phyloP scores from a whole-genome alignment of 2,888 invertebrate species.

The Perithous albicinctus region DNA sequence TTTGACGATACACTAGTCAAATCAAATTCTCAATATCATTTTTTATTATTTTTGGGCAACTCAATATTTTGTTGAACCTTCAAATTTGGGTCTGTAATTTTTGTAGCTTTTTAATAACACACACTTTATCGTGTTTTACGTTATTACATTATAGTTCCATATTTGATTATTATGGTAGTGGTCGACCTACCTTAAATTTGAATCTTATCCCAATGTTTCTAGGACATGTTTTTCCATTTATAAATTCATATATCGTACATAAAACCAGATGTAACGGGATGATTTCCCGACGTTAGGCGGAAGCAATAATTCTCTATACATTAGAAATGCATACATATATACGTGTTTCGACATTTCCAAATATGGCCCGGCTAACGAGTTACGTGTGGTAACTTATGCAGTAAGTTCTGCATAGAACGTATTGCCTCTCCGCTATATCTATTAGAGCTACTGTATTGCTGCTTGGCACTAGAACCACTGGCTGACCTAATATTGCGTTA shows the following conservation, averaged over 20 bases:
- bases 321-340: not conserved
- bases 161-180: too few relatives aligned
- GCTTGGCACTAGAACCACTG: conserved; percentile 3
- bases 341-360: conserved; percentile 24
- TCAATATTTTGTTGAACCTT: too few relatives aligned
- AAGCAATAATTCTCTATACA: conserved; percentile 19
- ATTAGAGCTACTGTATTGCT: conserved; percentile 3
- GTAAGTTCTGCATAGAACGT: conserved; percentile 5
- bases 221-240: not conserved
- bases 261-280: not conserved
- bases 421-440: not conserved
- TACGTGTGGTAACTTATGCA: conserved; percentile 15
- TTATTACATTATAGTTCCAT: too few relatives aligned
- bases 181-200: too few relatives aligned
- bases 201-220: too few relatives aligned
- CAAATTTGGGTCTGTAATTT: too few relatives aligned
- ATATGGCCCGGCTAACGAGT: conserved; percentile 37
- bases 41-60: too few relatives aligned
- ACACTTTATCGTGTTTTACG: too few relatives aligned
- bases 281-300: not conserved
- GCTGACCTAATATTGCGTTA: conserved; percentile 6
- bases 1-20: too few relatives aligned
- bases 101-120: too few relatives aligned
- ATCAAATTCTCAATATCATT: too few relatives aligned
- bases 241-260: not conserved